phyloP scores from a whole-genome alignment of 2,797 vertebrate genomes.

The Peromyscus eremicus region DNA sequence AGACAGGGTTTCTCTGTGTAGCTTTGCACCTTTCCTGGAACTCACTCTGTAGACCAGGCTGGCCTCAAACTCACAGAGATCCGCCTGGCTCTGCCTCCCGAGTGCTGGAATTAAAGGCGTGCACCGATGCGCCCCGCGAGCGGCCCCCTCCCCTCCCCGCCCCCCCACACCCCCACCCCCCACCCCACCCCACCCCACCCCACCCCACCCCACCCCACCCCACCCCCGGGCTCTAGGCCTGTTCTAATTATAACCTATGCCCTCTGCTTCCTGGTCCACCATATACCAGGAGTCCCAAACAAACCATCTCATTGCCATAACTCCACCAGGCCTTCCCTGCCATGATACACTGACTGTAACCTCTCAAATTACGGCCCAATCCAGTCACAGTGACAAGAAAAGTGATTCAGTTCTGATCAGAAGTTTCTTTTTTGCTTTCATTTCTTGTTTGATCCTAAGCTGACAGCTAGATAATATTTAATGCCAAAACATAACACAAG shows the following conservation, averaged over 20 bases:
- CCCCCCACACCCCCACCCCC: no score
- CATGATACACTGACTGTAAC: background rate
- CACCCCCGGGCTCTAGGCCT: background rate
- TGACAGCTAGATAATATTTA: background rate
- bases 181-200: no score
- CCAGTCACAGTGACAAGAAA: background rate
- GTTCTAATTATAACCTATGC: background rate
- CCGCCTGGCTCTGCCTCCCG: no score
- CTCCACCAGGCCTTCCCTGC: background rate
- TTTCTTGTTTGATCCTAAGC: slow-evolving; percentile 4
- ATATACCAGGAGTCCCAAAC: background rate
- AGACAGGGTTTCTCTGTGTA: no score
- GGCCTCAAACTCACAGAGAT: no score
- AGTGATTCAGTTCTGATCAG: background rate
- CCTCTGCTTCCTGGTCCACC: background rate
- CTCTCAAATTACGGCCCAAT: background rate
- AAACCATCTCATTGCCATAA: background rate
- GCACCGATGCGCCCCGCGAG: no score
- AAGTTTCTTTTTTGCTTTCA: background rate
- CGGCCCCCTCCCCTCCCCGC: no score
- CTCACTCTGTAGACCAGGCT: no score
- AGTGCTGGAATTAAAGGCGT: no score
- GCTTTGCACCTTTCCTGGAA: no score
- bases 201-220: no score
- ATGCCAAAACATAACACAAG: background rate